Percentiles rank a stretch among this genome's conserved stretches.
These are phyloP conservation scores for Lonchura striata DNA, from an alignment of 2,113 vertebrate species.

Conservation along the genomic window DNA sequence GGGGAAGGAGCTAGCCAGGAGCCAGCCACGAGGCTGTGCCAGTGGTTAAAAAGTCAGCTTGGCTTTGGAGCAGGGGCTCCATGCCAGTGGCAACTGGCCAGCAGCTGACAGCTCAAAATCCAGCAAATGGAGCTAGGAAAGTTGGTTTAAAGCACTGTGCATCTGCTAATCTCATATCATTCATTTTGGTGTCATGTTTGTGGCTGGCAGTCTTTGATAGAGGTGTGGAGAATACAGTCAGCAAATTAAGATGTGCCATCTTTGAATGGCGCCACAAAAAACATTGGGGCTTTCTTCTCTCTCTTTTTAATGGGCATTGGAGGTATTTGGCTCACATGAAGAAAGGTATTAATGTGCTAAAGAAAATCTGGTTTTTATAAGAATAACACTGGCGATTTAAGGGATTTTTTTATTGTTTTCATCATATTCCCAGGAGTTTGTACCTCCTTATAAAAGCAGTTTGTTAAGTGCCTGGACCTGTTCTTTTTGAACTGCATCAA, in stretches of 20 bases:
- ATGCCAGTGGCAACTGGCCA: conserved; percentile 28
- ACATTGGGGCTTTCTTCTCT: not conserved
- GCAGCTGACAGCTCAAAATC: conserved; percentile 27
- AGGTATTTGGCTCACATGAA: not conserved
- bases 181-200: not conserved
- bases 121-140: conserved; percentile 9
- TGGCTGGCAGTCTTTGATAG: not conserved
- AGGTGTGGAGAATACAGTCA: not conserved
- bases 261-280: not conserved
- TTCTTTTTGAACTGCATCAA: not conserved
- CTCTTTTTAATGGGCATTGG: not conserved
- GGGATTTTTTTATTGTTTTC: accelerated
- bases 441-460: not conserved
- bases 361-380: not conserved
- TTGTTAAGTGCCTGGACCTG: not conserved
- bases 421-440: not conserved
- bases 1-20: not conserved
- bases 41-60: not conserved
- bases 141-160: conserved; percentile 2
- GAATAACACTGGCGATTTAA: not conserved
- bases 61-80: not conserved
- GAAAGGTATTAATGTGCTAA: not conserved
- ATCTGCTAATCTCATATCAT: not conserved
- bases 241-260: not conserved
- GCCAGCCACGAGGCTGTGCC: not conserved